Conservation (phyloP, 2,888 invertebrate species). For the Opisthograptis luteolata region DNA sequence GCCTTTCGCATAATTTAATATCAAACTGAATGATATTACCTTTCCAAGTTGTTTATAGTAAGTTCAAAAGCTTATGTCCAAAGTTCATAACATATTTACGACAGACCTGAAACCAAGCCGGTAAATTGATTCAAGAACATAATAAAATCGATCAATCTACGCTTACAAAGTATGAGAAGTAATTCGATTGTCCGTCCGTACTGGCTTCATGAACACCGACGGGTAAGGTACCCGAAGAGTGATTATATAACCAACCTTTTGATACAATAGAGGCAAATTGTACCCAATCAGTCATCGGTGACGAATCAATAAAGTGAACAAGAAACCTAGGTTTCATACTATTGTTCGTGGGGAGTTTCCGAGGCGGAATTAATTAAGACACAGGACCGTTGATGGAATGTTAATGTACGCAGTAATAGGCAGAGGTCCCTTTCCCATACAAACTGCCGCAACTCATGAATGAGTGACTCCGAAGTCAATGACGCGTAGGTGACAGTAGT, state of each 20-base stretch:
- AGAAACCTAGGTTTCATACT: conserved; percentile 20
- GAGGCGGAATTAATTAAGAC: conserved; percentile 31
- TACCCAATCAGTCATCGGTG: conserved; percentile 31
- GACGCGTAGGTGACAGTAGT: conserved; percentile 33
- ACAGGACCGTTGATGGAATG: conserved; percentile 32
- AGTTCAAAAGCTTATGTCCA: neutral
- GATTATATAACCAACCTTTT: conserved; percentile 41
- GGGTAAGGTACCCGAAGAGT: conserved; percentile 26
- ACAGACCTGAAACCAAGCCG: conserved; percentile 28
- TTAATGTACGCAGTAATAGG: conserved; percentile 34
- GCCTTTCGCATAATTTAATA: neutral
- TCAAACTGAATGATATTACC: neutral
- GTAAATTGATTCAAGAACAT: conserved; percentile 37
- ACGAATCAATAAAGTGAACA: conserved; percentile 36
- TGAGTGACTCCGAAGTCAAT: conserved; percentile 32
- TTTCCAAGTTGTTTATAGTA: neutral
- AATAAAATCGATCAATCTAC: conserved; percentile 42
- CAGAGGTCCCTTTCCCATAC: conserved; percentile 32
- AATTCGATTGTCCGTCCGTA: conserved; percentile 36
- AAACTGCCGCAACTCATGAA: conserved; percentile 27
- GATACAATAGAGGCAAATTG: conserved; percentile 24
- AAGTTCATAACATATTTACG: conserved; percentile 20
- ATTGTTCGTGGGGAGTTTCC: conserved; percentile 23
- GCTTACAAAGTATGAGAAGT: conserved; percentile 39
- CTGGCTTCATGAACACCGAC: conserved; percentile 25